Conservation (phyloP, 2,797 vertebrate genomes). For the Chaetodon trifasciatus region DNA sequence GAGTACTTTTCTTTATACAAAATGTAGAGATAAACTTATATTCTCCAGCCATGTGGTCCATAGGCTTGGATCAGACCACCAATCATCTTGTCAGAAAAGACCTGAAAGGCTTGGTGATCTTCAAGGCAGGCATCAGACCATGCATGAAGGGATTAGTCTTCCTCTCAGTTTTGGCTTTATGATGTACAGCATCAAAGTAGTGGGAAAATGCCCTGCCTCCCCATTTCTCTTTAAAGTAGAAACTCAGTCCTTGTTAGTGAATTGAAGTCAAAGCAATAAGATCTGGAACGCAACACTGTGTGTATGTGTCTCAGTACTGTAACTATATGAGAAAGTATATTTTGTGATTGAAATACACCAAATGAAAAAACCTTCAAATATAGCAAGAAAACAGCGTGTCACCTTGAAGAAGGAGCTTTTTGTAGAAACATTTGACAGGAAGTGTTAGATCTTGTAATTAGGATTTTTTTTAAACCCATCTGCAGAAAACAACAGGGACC, state of each 20-base stretch:
- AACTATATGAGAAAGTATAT: not conserved
- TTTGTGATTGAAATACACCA: not conserved
- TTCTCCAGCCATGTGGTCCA: not conserved
- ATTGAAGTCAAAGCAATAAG: not conserved
- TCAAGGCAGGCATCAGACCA: not conserved
- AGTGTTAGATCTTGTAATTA: not conserved
- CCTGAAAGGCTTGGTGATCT: slow-evolving; percentile 1
- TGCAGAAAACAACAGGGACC: not conserved
- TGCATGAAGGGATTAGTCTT: slow-evolving; percentile 16
- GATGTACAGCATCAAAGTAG: slow-evolving; percentile 12
- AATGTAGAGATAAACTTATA: not conserved
- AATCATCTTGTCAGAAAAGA: slow-evolving; percentile 16
- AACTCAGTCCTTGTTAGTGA: not conserved
- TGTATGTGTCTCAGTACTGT: not conserved
- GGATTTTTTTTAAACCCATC: not conserved
- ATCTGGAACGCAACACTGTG: not conserved
- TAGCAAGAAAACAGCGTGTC: not conserved
- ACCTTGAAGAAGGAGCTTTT: not conserved
- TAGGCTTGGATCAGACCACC: not conserved
- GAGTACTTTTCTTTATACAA: not conserved
- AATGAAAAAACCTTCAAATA: not conserved
- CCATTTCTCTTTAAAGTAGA: not conserved
- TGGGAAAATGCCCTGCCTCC: not conserved
- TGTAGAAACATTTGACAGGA: not conserved
- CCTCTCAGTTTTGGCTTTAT: not conserved